Conservation (phyloP, 2,113 vertebrate species). For the Eclectus roratus region DNA sequence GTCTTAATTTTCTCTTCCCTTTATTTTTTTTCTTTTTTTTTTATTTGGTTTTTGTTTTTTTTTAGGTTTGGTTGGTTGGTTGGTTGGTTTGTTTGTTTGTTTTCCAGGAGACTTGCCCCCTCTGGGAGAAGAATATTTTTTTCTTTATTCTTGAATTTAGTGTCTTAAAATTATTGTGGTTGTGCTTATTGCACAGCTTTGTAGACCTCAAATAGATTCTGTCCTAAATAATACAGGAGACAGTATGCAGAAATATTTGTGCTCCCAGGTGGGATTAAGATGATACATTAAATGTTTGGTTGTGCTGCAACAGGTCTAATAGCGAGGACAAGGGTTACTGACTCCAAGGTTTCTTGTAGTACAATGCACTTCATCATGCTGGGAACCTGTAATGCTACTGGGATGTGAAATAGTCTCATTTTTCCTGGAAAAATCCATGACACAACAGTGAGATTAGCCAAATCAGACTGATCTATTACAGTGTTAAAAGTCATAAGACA, state of each 20-base stretch:
- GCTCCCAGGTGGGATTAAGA: neutral
- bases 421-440: neutral
- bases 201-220: neutral
- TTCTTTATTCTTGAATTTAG: neutral
- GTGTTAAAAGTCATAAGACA: neutral
- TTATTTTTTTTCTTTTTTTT: too few species aligned
- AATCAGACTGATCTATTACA: neutral
- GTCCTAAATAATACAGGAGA: neutral
- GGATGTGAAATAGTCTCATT: neutral
- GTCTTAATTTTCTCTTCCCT: neutral
- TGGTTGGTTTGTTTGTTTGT: too few species aligned
- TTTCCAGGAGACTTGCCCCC: neutral
- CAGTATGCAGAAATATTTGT: neutral
- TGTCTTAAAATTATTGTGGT: neutral
- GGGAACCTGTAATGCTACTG: neutral
- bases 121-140: neutral
- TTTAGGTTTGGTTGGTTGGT: too few species aligned
- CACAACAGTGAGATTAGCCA: neutral
- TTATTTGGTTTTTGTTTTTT: neutral
- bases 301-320: neutral
- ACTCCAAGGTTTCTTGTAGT: neutral
- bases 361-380: rapidly evolving
- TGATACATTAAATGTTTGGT: neutral
- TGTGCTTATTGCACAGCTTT: neutral
- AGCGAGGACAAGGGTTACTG: neutral